Evolutionary conservation across 2,888 invertebrate genomes (phyloP), one percentile per base, ranked within the genome.

Genomic region (Noctua fimbriata): DNA sequence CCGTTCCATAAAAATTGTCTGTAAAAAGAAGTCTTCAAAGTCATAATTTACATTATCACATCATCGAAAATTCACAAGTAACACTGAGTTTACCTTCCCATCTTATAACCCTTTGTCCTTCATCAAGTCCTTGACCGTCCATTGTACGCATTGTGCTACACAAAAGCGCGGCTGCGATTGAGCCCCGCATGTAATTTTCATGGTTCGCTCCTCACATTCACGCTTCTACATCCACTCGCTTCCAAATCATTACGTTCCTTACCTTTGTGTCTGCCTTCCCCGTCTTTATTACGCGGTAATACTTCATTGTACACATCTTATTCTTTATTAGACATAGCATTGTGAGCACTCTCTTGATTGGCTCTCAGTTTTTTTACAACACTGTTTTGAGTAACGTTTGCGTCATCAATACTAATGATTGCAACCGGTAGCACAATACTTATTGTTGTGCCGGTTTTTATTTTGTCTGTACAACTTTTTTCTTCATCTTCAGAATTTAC

Each of bases 321-420:
- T 95, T 93, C 92, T 91, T 92, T 91, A 93, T 92, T 91, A 93
- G 89, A 90, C 84, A 89, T 81, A 90, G 91, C 90, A 91, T 92
- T 92, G 90, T 92, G 86, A 88, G 92, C 90, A 89, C 93, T 87
- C 86, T 89, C 93, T 94, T 96, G 95, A 97, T 96, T 96, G 94
- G 96, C 96, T 94, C 92, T 94, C 92, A 91, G 90, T 93, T 90
- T 94, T 95, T 95, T 95, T 95, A 94, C 90, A 91, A 90, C 92
- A 92, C 91, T 95, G 92, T 94, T 94, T 94, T 93, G 93, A 87
- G 94, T 95, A 93, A 94, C 94, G 95, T 96, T 96, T 95, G 93
- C 96, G 96, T 97, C 97, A 97, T 97, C 96, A 94, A 94, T 94
- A 95, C 95, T 97, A 97, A 97, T 96, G 96, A 96, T 96, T 96